Base-by-base conservation (phyloP, 2,113 vertebrate species). In the Motacilla tschutschensis region DNA sequence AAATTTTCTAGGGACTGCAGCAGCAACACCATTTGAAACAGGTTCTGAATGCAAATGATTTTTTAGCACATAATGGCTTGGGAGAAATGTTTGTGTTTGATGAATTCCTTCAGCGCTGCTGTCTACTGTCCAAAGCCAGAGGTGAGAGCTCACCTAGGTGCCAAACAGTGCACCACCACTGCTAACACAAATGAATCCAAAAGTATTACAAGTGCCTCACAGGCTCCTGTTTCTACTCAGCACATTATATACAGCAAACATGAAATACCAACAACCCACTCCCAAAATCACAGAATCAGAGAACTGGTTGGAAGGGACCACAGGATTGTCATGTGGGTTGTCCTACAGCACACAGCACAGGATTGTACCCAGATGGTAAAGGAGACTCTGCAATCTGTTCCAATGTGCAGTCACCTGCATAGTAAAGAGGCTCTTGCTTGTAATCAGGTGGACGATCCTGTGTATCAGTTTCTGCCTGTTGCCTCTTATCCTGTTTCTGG, bases 111-210 rank as follows among this genome's bases (percentile, higher is more conserved):
- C 20, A 41, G 6, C 1, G 6, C 11, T 8, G 63, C 38, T 48
- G 14, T 26, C 21, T 20, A 4, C 0, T 16, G 26, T 31, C 31
- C 26, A 20, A 31, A 46, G 38, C 10, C 2, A 22, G 17, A 44
- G 29, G 9, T 11, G 15, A 0, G 2, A 57, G 43, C 21, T 3
- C 18, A 10, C 36, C 5, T 0, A 8, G 29, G 26, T 14, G 14
- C n/a, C 33, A 24, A 21, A 26, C 26, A 50, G 29, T 0, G 14
- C n/a, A 14, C 8, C 17, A 9, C 16, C 6, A 9, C 25, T 18
- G 31, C 21, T 16, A 24, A 43, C 20, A 25, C 12, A 13, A 26
- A 9, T 8, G 5, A 38, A 55, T 8, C 5, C 2, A 1, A 2
- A 36, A 44, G 4, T 2, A 14, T 3, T 10, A 6, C 19, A 11